These are phyloP conservation scores for Mylabris sibirica DNA, from an alignment of 2,888 invertebrate genomes.

Conservation along the genomic window DNA sequence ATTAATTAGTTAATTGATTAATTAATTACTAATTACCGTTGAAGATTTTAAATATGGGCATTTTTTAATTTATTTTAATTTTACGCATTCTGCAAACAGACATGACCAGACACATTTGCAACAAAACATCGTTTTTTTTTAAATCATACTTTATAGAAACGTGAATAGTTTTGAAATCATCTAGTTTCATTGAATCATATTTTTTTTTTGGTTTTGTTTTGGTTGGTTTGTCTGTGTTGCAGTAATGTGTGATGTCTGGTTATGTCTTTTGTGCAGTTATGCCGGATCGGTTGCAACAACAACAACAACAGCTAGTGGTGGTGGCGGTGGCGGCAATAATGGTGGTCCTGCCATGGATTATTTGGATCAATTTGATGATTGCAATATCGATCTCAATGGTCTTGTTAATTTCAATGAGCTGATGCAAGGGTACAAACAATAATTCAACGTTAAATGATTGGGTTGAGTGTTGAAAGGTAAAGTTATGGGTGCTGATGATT, in stretches of 20 bases:
- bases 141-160: slow-evolving; percentile 19
- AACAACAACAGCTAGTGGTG: slow-evolving; percentile 44
- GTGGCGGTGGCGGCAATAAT: not conserved
- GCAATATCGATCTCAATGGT: slow-evolving; percentile 55
- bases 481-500: not conserved
- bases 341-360: slow-evolving; percentile 55
- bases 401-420: slow-evolving; percentile 57
- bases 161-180: too few relatives aligned
- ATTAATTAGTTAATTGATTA: not conserved
- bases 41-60: not conserved
- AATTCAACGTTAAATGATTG: slow-evolving; percentile 9
- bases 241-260: slow-evolving; percentile 62
- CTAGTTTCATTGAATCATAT: slow-evolving; percentile 26
- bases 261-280: slow-evolving; percentile 62
- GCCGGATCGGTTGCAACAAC: slow-evolving; percentile 58
- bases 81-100: slow-evolving; percentile 62
- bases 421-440: slow-evolving; percentile 55
- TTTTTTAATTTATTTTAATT: not conserved
- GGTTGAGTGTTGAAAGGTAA: not conserved
- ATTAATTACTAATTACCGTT: not conserved
- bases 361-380: slow-evolving; percentile 56
- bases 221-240: slow-evolving; percentile 60
- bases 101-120: slow-evolving; percentile 62
- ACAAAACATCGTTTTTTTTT: slow-evolving; percentile 39
- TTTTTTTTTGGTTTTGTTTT: slow-evolving; percentile 32